Percentiles rank a stretch among this genome's conserved stretches.
Evolutionary conservation across 1,140 invertebrate species (phyloP).

Genomic region (Drosophila paulistorum): DNA sequence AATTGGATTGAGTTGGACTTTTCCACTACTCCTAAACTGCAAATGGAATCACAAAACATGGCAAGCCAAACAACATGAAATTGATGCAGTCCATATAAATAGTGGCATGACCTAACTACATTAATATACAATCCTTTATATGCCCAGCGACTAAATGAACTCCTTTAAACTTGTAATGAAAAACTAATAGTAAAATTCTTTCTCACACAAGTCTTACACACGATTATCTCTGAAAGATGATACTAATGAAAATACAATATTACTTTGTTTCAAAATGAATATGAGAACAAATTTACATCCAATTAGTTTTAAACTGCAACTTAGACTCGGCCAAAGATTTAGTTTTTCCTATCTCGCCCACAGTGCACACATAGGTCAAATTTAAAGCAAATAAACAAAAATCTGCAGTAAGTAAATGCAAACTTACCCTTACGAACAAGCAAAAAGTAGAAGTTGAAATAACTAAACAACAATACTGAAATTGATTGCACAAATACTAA

Average conservation of each 20-base stretch:
- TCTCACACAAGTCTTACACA: too few relatives aligned
- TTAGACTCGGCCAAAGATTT: neutral
- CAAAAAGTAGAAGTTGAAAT: neutral
- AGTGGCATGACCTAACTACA: neutral
- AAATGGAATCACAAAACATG: conserved; percentile 14
- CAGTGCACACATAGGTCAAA: conserved; percentile 26
- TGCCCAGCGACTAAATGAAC: too few relatives aligned
- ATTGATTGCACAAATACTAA: conserved; percentile 60
- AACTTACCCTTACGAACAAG: conserved; percentile 15
- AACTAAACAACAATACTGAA: conserved; percentile 24
- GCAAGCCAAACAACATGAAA: neutral
- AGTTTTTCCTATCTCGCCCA: neutral
- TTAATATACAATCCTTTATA: neutral
- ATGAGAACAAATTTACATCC: too few relatives aligned
- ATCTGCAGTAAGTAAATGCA: conserved; percentile 37
- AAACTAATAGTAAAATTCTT: too few relatives aligned
- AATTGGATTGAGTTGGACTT: conserved; percentile 61
- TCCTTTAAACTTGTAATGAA: too few relatives aligned
- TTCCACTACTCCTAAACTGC: conserved; percentile 9
- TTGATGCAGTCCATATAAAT: neutral
- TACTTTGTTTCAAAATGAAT: too few relatives aligned
- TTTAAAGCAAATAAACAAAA: conserved; percentile 42
- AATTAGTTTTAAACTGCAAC: too few relatives aligned
- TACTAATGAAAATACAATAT: too few relatives aligned
- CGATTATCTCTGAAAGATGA: too few relatives aligned